Evolutionary conservation across 2,797 vertebrate genomes (phyloP).

Genomic region (Alauda arvensis): DNA sequence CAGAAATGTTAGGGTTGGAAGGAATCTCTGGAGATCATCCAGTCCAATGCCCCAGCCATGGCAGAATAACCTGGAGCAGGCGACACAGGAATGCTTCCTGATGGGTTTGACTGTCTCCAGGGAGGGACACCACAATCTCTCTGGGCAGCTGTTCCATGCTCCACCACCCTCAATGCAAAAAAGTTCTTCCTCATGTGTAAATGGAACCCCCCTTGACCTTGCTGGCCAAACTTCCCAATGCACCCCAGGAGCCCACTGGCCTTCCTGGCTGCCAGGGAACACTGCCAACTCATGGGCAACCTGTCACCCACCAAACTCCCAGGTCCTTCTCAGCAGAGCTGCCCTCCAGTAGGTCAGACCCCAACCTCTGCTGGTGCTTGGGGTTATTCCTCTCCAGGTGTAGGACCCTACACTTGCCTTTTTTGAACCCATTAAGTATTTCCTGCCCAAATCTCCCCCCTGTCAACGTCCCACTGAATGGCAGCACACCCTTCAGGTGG

Average conservation of each 20-base stretch:
- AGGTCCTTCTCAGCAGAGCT: neutral
- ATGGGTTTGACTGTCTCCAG: neutral
- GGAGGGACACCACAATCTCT: neutral
- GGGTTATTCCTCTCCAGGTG: neutral
- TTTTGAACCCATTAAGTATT: too few relatives aligned
- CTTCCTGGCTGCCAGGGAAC: neutral
- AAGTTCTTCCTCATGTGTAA: neutral
- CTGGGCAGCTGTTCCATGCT: neutral
- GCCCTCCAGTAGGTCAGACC: neutral
- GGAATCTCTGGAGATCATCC: neutral
- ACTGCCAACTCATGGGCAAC: fast-evolving
- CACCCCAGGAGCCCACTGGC: neutral
- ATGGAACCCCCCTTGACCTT: neutral
- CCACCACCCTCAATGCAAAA: neutral
- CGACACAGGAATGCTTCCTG: neutral
- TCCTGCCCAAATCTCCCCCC: fast-evolving
- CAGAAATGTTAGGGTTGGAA: neutral
- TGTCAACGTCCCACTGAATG: fast-evolving
- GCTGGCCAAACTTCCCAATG: neutral
- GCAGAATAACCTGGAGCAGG: neutral
- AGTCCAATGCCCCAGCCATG: neutral
- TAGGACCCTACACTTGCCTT: neutral
- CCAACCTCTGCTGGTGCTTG: neutral
- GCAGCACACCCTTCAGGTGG: neutral
- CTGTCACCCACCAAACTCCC: neutral